These are phyloP conservation scores for Malacosoma neustria DNA, from an alignment of 2,888 invertebrate genomes.

Conservation along the genomic window DNA sequence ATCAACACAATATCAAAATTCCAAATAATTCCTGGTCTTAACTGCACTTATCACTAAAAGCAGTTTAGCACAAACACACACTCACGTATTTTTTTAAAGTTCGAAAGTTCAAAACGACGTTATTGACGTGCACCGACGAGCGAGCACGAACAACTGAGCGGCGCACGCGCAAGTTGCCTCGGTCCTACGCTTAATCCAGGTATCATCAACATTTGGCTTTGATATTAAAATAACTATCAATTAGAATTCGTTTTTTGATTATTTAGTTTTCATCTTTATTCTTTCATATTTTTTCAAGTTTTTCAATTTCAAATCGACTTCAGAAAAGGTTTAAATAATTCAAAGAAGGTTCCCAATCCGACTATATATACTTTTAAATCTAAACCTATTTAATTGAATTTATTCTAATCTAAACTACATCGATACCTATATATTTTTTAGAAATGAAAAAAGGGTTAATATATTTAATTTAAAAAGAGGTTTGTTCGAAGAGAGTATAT, in stretches of 20 bases:
- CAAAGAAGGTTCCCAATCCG: too few species aligned
- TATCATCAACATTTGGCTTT: constrained; percentile 35
- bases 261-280: neutral
- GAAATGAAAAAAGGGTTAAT: too few species aligned
- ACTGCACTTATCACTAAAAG: neutral
- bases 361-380: too few species aligned
- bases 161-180: constrained; percentile 55
- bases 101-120: constrained; percentile 3
- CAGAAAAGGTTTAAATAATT: too few species aligned
- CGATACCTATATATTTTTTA: too few species aligned
- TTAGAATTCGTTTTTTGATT: neutral
- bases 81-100: constrained; percentile 16
- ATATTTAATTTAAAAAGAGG: too few species aligned
- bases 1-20: neutral
- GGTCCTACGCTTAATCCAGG: constrained; percentile 37
- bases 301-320: too few species aligned
- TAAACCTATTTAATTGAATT: too few species aligned
- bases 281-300: neutral
- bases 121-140: constrained; percentile 36
- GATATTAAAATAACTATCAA: neutral
- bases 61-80: constrained; percentile 27
- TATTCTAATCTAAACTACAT: too few species aligned
- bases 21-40: neutral
- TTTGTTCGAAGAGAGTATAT: too few species aligned
- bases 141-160: constrained; percentile 58